These are phyloP conservation scores for Apodemia duryi DNA, from an alignment of 2,888 invertebrate species.

Conservation along the genomic window DNA sequence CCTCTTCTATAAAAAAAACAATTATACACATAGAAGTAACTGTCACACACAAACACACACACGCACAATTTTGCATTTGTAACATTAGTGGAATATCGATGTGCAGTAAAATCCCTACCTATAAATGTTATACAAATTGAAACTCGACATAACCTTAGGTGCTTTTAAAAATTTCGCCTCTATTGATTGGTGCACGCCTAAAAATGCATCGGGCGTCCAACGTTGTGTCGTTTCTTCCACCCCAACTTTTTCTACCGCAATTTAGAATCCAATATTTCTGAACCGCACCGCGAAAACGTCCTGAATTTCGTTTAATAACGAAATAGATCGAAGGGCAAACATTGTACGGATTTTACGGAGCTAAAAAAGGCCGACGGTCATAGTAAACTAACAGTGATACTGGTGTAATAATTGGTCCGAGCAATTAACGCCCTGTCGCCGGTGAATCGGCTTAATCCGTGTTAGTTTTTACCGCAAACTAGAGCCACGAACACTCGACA, in stretches of 20 bases:
- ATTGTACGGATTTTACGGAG: conserved; percentile 37
- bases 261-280: conserved; percentile 41
- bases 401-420: conserved; percentile 40
- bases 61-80: too few relatives aligned
- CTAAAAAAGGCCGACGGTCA: conserved; percentile 35
- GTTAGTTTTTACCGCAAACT: conserved; percentile 37
- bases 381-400: conserved; percentile 36
- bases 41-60: too few relatives aligned
- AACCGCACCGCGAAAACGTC: conserved; percentile 31
- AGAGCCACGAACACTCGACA: conserved; percentile 27
- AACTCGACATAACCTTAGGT: neutral
- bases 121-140: neutral
- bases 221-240: conserved; percentile 27
- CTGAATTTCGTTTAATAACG: conserved; percentile 44
- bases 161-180: neutral
- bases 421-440: conserved; percentile 39
- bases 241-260: conserved; percentile 31
- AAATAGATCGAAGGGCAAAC: conserved; percentile 37
- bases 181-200: conserved; percentile 10
- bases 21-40: too few relatives aligned
- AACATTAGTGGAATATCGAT: too few relatives aligned
- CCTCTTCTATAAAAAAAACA: too few relatives aligned
- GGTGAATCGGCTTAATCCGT: conserved; percentile 34
- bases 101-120: too few relatives aligned
- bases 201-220: conserved; percentile 19